Evolutionary conservation across 2,888 invertebrate genomes (phyloP).

Genomic region (Noctua comes): DNA sequence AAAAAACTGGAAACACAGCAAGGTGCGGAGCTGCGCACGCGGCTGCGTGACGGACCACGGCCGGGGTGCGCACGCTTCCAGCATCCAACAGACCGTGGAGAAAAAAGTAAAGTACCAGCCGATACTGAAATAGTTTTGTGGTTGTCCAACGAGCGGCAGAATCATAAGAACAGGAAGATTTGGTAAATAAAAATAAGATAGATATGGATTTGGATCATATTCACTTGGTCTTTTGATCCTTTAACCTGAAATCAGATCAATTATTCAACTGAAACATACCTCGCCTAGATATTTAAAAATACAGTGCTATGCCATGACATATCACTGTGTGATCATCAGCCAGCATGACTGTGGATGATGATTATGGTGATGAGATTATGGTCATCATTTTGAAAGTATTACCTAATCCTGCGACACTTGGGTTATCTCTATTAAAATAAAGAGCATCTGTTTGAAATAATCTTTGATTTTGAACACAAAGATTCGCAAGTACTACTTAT

Average conservation of each 20-base stretch:
- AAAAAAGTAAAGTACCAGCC: conserved; percentile 56
- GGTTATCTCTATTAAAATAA: background rate
- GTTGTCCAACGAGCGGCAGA: background rate
- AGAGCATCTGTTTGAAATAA: background rate
- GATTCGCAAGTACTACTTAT: background rate
- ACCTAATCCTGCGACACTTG: too few species aligned
- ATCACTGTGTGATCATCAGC: too few species aligned
- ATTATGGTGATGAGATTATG: too few species aligned
- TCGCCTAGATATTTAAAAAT: background rate
- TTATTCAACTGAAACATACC: background rate
- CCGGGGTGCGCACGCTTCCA: conserved; percentile 75
- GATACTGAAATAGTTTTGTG: conserved; percentile 37
- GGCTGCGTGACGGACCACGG: conserved; percentile 82
- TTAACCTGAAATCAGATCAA: background rate
- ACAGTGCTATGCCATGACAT: background rate
- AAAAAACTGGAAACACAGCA: conserved; percentile 73
- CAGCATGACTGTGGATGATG: too few species aligned
- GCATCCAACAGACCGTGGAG: conserved; percentile 69
- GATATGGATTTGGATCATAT: background rate
- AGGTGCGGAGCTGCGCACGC: conserved; percentile 88
- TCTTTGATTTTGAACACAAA: background rate
- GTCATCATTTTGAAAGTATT: background rate
- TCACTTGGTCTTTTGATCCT: background rate
- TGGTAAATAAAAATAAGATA: background rate
- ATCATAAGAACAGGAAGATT: background rate